A percentile compares a stretch with the other conserved stretches of the same genome.
Evolutionary conservation across 2,888 invertebrate genomes (phyloP).

Genomic region (Abscondita cerata): DNA sequence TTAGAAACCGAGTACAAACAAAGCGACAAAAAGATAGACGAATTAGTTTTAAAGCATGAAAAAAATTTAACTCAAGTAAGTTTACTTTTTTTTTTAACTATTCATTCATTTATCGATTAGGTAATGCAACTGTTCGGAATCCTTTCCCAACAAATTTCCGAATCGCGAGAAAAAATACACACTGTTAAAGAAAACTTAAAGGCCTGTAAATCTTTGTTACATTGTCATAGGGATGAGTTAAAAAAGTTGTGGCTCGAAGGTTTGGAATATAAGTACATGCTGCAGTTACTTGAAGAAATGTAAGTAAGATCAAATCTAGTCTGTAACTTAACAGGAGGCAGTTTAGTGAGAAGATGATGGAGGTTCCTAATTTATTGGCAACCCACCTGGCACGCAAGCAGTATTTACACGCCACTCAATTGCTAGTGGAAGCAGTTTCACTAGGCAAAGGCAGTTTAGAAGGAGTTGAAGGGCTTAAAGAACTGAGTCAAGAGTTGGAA

Average conservation of each 20-base stretch:
- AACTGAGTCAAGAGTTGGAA: conserved; percentile 79
- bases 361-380: conserved; percentile 74
- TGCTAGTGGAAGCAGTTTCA: conserved; percentile 74
- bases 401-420: conserved; percentile 85
- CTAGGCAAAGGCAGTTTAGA: conserved; percentile 75
- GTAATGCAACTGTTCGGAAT: conserved; percentile 75
- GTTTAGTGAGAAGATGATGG: conserved; percentile 76
- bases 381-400: conserved; percentile 74
- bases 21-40: conserved; percentile 88
- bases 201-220: conserved; percentile 83
- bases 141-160: conserved; percentile 78
- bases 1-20: conserved; percentile 92
- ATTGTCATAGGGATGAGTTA: conserved; percentile 91
- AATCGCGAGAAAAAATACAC: conserved; percentile 77
- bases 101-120: conserved; percentile 46
- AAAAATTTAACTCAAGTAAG: conserved; percentile 82
- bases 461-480: conserved; percentile 83
- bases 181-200: conserved; percentile 81
- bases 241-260: conserved; percentile 94
- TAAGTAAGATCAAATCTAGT: too few relatives aligned
- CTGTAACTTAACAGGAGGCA: too few relatives aligned
- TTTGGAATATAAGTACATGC: conserved; percentile 92
- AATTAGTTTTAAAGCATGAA: conserved; percentile 87
- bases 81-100: conserved; percentile 12
- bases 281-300: conserved; percentile 91